Percentiles rank a stretch among this genome's conserved stretches.
Conservation (phyloP, 1,140 invertebrate genomes). For the Ostrea denselamellosa region DNA sequence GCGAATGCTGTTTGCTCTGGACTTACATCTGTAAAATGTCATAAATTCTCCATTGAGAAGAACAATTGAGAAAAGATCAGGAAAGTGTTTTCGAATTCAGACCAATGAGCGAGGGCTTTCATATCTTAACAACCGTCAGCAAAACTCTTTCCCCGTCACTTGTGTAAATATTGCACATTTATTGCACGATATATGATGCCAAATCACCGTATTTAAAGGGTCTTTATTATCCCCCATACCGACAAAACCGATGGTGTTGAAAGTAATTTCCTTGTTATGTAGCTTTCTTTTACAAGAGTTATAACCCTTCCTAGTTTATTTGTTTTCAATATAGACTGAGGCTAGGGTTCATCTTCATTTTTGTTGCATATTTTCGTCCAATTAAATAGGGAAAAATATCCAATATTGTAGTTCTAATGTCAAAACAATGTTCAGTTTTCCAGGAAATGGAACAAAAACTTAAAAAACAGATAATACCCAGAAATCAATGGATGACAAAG, state of each 20-base stretch:
- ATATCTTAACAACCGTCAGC: neutral
- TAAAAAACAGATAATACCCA: no score
- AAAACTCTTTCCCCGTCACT: neutral
- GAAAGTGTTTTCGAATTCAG: neutral
- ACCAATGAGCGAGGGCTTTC: neutral
- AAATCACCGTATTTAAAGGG: neutral
- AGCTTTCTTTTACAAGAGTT: neutral
- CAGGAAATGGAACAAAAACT: no score
- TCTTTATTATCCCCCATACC: neutral
- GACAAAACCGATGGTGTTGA: no score
- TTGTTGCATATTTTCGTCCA: no score
- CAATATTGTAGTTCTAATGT: no score
- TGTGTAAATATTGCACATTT: neutral
- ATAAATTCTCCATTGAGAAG: slow-evolving; percentile 4
- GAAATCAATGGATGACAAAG: no score
- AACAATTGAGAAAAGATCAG: neutral
- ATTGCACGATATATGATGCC: neutral
- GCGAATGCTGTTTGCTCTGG: neutral
- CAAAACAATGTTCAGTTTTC: no score
- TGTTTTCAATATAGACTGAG: neutral
- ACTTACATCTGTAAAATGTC: neutral
- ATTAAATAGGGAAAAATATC: no score
- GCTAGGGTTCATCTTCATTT: no score
- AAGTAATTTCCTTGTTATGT: no score
- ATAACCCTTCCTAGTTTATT: neutral